Conservation (phyloP, 2,113 vertebrate species). For the Eleginops maclovinus region DNA sequence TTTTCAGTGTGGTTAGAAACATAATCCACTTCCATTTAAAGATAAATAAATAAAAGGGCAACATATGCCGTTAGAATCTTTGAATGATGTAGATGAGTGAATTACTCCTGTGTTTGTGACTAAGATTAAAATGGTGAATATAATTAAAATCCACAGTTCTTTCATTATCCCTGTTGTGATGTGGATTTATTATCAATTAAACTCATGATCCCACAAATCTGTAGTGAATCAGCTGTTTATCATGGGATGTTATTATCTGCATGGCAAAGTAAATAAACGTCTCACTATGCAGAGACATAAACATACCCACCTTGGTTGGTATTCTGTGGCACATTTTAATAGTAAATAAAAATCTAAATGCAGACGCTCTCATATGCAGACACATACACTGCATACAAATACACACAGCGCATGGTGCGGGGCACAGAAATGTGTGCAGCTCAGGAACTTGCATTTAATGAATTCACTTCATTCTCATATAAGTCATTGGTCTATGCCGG, state of each 20-base stretch:
- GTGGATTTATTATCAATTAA: conserved; percentile 82
- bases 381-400: conserved; percentile 11
- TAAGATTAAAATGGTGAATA: conserved; percentile 58
- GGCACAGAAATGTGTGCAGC: not conserved
- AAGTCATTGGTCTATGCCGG: not conserved
- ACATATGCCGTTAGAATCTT: conserved; percentile 31
- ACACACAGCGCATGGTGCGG: not conserved
- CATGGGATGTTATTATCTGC: conserved; percentile 52
- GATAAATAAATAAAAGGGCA: conserved; percentile 1
- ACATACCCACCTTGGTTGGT: conserved; percentile 29
- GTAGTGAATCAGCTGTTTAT: conserved; percentile 52
- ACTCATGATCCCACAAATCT: conserved; percentile 71
- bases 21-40: conserved; percentile 21
- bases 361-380: conserved; percentile 9
- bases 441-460: conserved; percentile 19
- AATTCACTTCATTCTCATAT: conserved; percentile 7
- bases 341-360: conserved; percentile 57
- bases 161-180: conserved; percentile 76
- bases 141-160: conserved; percentile 70
- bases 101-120: conserved; percentile 43
- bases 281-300: conserved; percentile 42
- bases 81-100: conserved; percentile 20
- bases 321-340: conserved; percentile 38
- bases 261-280: conserved; percentile 58
- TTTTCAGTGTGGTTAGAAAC: conserved; percentile 1